phyloP scores from a whole-genome alignment of 2,797 vertebrate species.

The Buceros bicornis region DNA sequence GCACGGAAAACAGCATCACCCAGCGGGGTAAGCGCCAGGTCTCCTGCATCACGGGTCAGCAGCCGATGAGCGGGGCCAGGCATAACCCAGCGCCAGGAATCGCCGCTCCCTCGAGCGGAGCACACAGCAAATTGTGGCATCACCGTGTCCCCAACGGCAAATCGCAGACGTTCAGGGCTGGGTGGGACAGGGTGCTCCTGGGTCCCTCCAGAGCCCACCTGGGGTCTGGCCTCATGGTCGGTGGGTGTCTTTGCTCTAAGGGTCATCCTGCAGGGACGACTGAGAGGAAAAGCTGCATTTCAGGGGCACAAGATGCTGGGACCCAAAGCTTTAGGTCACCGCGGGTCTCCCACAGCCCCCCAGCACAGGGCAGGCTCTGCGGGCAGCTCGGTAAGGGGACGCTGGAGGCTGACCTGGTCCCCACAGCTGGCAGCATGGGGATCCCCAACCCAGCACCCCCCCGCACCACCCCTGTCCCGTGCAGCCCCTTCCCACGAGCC shows the following conservation, averaged over 20 bases:
- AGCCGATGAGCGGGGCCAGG: background rate
- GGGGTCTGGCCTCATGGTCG: accelerated
- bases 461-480: background rate
- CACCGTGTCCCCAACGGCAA: accelerated
- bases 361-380: background rate
- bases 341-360: background rate
- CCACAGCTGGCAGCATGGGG: background rate
- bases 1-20: background rate
- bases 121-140: background rate
- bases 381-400: background rate
- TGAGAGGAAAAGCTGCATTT: background rate
- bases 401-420: accelerated
- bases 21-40: accelerated
- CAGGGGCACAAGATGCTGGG: accelerated
- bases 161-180: accelerated
- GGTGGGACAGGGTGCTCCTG: accelerated
- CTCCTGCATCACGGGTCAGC: background rate
- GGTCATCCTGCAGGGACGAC: background rate
- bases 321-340: background rate
- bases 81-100: background rate
- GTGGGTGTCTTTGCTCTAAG: background rate
- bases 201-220: accelerated
- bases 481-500: background rate
- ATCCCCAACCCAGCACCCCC: background rate
- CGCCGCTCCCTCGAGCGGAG: accelerated